phyloP scores from a whole-genome alignment of 2,888 invertebrate species.

The Acrobasis suavella region DNA sequence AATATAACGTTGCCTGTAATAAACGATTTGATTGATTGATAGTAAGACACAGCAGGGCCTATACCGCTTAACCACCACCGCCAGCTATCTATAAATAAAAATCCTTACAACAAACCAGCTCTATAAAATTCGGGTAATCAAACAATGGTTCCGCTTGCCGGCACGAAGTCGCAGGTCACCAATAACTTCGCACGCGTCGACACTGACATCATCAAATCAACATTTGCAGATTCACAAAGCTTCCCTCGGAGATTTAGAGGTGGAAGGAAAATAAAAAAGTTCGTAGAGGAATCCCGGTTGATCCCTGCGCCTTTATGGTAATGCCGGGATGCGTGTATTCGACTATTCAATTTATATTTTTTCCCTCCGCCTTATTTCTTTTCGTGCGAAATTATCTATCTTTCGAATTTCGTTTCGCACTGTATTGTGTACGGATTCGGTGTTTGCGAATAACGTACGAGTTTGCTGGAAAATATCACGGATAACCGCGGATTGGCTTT shows the following conservation, averaged over 20 bases:
- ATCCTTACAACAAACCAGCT: too few species aligned
- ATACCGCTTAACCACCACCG: too few species aligned
- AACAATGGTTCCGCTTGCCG: not conserved
- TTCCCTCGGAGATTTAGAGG: conserved; percentile 81
- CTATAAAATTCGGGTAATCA: not conserved
- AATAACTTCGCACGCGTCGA: conserved; percentile 11
- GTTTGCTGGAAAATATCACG: conserved; percentile 75
- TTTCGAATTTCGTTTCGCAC: conserved; percentile 82
- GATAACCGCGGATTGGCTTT: conserved; percentile 81
- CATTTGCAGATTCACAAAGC: conserved; percentile 83
- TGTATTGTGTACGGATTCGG: conserved; percentile 79
- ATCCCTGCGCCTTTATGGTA: conserved; percentile 82
- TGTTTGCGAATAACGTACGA: conserved; percentile 81
- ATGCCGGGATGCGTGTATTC: conserved; percentile 82
- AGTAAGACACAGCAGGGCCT: too few species aligned
- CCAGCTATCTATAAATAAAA: too few species aligned
- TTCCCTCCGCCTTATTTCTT: conserved; percentile 79
- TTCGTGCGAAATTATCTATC: conserved; percentile 79
- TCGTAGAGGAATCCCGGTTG: conserved; percentile 81
- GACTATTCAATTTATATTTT: conserved; percentile 81
- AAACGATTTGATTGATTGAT: too few species aligned
- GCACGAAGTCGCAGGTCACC: conserved; percentile 7
- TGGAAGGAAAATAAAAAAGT: conserved; percentile 83
- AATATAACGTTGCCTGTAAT: too few species aligned
- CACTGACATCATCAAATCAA: conserved; percentile 79